Evolutionary conservation across 2,888 invertebrate species (phyloP).

Genomic region (Branchellion lobata): DNA sequence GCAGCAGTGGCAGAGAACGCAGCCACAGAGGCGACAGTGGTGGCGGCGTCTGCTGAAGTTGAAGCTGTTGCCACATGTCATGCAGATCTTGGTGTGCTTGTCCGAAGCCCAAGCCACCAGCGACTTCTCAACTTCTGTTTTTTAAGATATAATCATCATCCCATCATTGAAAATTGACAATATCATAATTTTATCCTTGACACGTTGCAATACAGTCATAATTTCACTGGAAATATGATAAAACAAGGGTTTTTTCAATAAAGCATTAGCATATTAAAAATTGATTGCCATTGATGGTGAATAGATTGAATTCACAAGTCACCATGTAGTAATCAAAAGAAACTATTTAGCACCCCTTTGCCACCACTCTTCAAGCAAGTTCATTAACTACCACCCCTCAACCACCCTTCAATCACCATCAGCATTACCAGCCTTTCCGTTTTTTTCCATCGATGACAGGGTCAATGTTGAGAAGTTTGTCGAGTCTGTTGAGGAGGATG

Average conservation of each 20-base stretch:
- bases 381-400: neutral
- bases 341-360: too few relatives aligned
- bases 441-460: conserved; percentile 68
- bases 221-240: too few relatives aligned
- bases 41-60: conserved; percentile 82
- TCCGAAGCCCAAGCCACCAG: conserved; percentile 92
- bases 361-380: too few relatives aligned
- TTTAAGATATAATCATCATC: too few relatives aligned
- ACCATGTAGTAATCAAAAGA: too few relatives aligned
- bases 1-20: conserved; percentile 87
- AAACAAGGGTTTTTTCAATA: too few relatives aligned
- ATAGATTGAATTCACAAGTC: too few relatives aligned
- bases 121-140: conserved; percentile 68
- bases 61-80: conserved; percentile 85
- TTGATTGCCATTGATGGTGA: too few relatives aligned
- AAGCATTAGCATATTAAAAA: too few relatives aligned
- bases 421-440: conserved; percentile 57
- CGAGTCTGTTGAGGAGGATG: conserved; percentile 86
- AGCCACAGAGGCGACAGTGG: conserved; percentile 89
- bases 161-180: too few relatives aligned
- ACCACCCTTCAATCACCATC: neutral
- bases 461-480: conserved; percentile 77
- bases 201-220: too few relatives aligned
- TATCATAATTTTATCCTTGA: too few relatives aligned
- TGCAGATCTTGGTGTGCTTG: conserved; percentile 82